These are phyloP conservation scores for Zaprionus lachaisei DNA, from an alignment of 1,140 invertebrate genomes.

Conservation along the genomic window DNA sequence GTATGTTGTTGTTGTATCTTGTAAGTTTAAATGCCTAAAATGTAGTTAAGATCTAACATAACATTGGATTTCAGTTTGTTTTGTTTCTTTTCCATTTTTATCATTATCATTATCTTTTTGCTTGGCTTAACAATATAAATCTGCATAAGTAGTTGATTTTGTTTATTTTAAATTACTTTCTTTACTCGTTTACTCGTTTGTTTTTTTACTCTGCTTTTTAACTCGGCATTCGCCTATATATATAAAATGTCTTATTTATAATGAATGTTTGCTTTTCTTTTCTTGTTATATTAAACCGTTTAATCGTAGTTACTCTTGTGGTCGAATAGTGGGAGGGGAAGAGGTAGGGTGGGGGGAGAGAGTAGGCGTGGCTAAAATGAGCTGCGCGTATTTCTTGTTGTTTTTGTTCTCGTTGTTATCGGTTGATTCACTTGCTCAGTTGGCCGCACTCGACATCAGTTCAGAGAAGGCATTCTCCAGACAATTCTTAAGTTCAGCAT, in stretches of 20 bases:
- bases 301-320: conserved; percentile 72
- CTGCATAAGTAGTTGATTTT: conserved; percentile 54
- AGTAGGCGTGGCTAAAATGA: conserved; percentile 38
- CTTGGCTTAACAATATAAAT: conserved; percentile 74
- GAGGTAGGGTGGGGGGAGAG: conserved; percentile 30
- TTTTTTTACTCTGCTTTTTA: conserved; percentile 40
- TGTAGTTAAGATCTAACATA: conserved; percentile 78
- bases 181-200: conserved; percentile 15
- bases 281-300: conserved; percentile 54
- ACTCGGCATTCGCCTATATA: conserved; percentile 47
- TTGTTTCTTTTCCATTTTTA: conserved; percentile 21
- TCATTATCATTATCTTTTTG: conserved; percentile 41
- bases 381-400: conserved; percentile 63
- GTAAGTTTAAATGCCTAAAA: conserved; percentile 78
- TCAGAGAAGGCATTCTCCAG: conserved; percentile 96
- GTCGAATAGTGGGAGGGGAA: conserved; percentile 52
- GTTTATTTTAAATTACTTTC: conserved; percentile 32
- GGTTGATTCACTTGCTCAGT: conserved; percentile 55
- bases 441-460: conserved; percentile 87
- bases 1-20: conserved; percentile 43
- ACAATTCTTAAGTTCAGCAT: conserved; percentile 97
- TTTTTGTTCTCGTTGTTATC: conserved; percentile 9
- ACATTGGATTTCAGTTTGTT: conserved; percentile 73
- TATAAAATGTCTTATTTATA: conserved; percentile 75
- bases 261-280: conserved; percentile 66